Conservation (phyloP, 2,797 vertebrate genomes). For the Premnoplex brunnescens region DNA sequence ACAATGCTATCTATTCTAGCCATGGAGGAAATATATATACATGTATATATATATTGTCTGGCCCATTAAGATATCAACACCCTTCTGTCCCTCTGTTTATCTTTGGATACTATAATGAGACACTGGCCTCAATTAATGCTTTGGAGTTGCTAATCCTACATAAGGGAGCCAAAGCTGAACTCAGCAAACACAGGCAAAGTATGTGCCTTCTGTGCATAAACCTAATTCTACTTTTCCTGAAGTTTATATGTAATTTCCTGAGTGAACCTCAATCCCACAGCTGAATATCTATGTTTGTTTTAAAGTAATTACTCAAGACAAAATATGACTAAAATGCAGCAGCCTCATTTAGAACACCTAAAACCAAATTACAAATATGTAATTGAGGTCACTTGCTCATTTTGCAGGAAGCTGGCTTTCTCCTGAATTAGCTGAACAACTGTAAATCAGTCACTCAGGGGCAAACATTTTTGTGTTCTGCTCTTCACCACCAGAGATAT, state of each 20-base stretch:
- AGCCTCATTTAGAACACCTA: background rate
- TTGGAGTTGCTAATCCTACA: background rate
- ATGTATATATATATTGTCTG: background rate
- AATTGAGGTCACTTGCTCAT: background rate
- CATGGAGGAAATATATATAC: background rate
- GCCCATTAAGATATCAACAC: background rate
- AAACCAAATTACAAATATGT: background rate
- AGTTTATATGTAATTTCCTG: background rate
- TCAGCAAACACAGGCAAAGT: background rate
- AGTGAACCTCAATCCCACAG: background rate
- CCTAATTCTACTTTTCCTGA: background rate
- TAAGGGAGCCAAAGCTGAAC: background rate
- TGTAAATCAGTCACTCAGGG: background rate
- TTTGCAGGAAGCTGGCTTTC: background rate
- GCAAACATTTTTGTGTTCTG: background rate
- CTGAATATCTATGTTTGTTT: background rate
- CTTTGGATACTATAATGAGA: background rate
- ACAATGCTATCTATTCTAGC: background rate
- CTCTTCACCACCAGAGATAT: background rate
- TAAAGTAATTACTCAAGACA: background rate
- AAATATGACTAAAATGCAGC: background rate
- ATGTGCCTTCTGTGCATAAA: rapidly evolving
- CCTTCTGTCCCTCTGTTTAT: background rate
- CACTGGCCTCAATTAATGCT: background rate
- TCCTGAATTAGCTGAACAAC: background rate